Conservation (phyloP, 2,888 invertebrate species). For the Megaustenia siamemsis region DNA sequence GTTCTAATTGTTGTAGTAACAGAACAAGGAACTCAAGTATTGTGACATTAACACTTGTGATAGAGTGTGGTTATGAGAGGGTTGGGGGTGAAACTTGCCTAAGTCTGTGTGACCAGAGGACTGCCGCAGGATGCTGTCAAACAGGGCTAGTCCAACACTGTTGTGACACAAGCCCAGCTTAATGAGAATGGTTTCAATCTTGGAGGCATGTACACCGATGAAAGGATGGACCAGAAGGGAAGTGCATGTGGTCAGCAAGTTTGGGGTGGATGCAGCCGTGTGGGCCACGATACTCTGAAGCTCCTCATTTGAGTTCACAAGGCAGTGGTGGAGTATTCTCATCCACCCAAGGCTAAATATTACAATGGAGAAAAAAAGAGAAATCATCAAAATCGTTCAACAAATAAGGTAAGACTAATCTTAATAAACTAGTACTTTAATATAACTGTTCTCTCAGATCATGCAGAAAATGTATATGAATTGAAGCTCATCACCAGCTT, state of each 20-base stretch:
- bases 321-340: conserved; percentile 89
- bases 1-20: too few relatives aligned
- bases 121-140: conserved; percentile 58
- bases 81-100: conserved; percentile 45
- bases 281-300: conserved; percentile 70
- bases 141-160: conserved; percentile 80
- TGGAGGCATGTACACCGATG: conserved; percentile 84
- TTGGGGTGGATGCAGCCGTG: conserved; percentile 85
- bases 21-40: too few relatives aligned
- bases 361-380: too few relatives aligned
- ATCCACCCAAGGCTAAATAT: conserved; percentile 89
- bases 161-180: conserved; percentile 86
- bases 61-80: not conserved
- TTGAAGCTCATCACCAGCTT: too few relatives aligned
- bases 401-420: too few relatives aligned
- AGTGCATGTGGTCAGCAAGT: conserved; percentile 87
- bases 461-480: too few relatives aligned
- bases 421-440: too few relatives aligned
- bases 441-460: too few relatives aligned
- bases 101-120: conserved; percentile 41
- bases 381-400: too few relatives aligned
- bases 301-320: conserved; percentile 77
- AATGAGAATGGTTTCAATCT: conserved; percentile 86
- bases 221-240: conserved; percentile 87
- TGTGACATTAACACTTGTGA: too few relatives aligned